phyloP scores from a whole-genome alignment of 2,888 invertebrate genomes.

The Nomada goodeniana region DNA sequence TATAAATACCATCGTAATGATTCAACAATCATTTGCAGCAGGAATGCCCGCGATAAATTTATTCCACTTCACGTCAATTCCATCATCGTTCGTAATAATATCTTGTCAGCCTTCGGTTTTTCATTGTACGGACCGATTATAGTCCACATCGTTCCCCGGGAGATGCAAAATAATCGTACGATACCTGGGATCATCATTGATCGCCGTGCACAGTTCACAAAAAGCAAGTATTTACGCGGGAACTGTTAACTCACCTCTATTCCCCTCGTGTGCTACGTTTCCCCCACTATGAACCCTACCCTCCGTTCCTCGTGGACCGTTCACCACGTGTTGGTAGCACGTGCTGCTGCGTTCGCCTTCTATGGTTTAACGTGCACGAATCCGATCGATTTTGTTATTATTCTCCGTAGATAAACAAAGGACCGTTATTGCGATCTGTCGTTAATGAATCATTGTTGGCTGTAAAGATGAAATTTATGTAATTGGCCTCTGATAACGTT shows the following conservation, averaged over 20 bases:
- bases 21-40: too few species aligned
- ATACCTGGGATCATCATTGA: neutral
- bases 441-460: neutral
- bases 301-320: neutral
- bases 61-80: neutral
- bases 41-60: neutral
- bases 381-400: slow-evolving; percentile 37
- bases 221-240: slow-evolving; percentile 42
- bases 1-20: too few species aligned
- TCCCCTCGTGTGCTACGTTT: neutral
- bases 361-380: slow-evolving; percentile 21
- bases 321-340: slow-evolving; percentile 57
- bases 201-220: neutral
- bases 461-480: slow-evolving; percentile 14
- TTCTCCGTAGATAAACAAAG: slow-evolving; percentile 29
- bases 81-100: neutral
- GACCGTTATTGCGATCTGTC: slow-evolving; percentile 16
- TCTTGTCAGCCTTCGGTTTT: neutral
- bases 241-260: neutral
- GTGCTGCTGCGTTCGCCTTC: slow-evolving; percentile 37
- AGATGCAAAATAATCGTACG: neutral
- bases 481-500: neutral
- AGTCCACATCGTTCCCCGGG: neutral
- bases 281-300: neutral
- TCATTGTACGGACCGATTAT: neutral